Evolutionary conservation across 2,113 vertebrate genomes (phyloP).

Genomic region (Pelusios castaneus): DNA sequence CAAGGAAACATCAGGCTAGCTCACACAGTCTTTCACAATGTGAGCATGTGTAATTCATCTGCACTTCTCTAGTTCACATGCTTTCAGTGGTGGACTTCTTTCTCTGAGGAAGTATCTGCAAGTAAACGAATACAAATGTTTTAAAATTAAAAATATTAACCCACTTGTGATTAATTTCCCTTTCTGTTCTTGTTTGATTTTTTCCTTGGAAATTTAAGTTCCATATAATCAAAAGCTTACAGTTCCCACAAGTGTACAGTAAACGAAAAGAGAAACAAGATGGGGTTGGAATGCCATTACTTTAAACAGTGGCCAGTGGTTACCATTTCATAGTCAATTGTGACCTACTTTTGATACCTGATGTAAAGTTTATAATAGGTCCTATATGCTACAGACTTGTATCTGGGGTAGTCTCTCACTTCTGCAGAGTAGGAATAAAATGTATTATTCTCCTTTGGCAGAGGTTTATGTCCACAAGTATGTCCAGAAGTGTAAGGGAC

Average conservation of each 20-base stretch:
- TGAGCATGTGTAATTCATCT: background rate
- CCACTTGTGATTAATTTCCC: background rate
- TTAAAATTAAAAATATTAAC: slow-evolving; percentile 33
- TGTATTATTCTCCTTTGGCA: background rate
- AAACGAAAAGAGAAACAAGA: background rate
- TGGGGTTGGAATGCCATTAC: background rate
- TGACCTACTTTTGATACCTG: background rate
- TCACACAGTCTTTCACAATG: background rate
- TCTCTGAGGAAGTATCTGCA: slow-evolving; percentile 55
- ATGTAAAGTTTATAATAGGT: background rate
- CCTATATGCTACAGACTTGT: background rate
- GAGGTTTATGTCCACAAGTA: background rate
- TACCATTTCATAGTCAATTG: background rate
- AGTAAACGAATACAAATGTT: slow-evolving; percentile 11
- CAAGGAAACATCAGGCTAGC: background rate
- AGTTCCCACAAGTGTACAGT: background rate
- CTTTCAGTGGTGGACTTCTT: slow-evolving; percentile 43
- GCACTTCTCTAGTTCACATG: rapidly evolving
- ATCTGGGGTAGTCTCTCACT: background rate
- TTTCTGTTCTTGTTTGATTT: background rate
- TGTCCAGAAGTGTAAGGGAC: background rate
- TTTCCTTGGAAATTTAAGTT: background rate
- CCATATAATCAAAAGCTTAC: background rate
- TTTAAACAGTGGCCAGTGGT: background rate
- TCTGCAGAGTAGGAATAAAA: background rate